Evolutionary conservation across 2,797 vertebrate genomes (phyloP).

Genomic region (Corythornis leucogaster): DNA sequence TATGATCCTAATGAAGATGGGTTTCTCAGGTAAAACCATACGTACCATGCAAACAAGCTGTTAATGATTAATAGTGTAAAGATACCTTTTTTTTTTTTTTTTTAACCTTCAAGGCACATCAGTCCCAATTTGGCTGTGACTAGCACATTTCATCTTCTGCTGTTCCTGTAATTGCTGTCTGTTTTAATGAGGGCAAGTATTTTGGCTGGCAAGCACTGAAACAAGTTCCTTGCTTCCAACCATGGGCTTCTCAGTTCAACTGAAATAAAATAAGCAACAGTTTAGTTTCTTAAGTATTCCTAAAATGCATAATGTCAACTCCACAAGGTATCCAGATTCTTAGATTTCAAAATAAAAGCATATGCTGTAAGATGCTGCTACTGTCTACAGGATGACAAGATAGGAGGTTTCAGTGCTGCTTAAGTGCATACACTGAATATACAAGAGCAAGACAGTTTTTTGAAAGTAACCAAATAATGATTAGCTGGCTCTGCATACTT

Average conservation of each 20-base stretch:
- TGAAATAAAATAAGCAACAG: not conserved
- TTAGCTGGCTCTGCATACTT: not conserved
- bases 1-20: constrained; percentile 94
- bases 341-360: not conserved
- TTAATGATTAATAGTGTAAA: not conserved
- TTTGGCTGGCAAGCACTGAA: not conserved
- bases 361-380: not conserved
- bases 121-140: not conserved
- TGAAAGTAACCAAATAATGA: not conserved
- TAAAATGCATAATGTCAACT: not conserved
- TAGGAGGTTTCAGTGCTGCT: not conserved
- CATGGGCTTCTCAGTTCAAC: not conserved
- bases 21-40: constrained; percentile 90
- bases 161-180: not conserved
- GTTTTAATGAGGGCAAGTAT: not conserved
- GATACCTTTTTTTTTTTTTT: not conserved
- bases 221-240: not conserved
- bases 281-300: not conserved
- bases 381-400: not conserved
- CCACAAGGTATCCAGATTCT: not conserved
- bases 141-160: not conserved
- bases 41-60: not conserved
- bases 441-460: not conserved
- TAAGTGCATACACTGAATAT: not conserved
- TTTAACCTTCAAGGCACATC: not conserved